phyloP scores from a whole-genome alignment of 2,888 invertebrate species.

The Lacanobia wlatinum region DNA sequence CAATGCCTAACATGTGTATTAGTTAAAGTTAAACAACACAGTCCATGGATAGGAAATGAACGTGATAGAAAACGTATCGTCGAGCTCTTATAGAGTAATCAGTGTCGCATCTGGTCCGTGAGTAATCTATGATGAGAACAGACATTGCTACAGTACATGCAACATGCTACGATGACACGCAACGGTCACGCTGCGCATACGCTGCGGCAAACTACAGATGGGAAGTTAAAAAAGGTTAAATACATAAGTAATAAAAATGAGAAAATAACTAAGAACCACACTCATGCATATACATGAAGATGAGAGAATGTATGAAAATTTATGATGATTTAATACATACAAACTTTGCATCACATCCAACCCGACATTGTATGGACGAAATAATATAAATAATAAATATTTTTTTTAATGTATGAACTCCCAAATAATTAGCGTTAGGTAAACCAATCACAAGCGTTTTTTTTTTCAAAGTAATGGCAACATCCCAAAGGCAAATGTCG shows the following conservation, averaged over 20 bases:
- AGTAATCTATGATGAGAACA: constrained; percentile 65
- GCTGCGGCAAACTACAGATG: constrained; percentile 73
- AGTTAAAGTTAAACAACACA: constrained; percentile 78
- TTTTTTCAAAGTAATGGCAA: constrained; percentile 84
- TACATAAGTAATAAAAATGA: constrained; percentile 59
- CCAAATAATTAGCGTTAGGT: constrained; percentile 83
- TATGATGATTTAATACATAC: constrained; percentile 74
- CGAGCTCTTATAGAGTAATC: constrained; percentile 63
- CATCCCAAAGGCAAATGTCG: constrained; percentile 88
- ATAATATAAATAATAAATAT: constrained; percentile 30
- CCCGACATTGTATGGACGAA: constrained; percentile 84
- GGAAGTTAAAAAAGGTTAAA: constrained; percentile 60
- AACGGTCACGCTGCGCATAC: constrained; percentile 49
- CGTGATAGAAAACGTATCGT: constrained; percentile 59
- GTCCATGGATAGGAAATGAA: constrained; percentile 88
- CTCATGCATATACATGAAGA: constrained; percentile 87
- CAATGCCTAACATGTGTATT: constrained; percentile 62
- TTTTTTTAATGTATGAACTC: constrained; percentile 64
- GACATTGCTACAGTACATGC: constrained; percentile 79
- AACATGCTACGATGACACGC: constrained; percentile 74
- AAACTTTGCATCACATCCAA: constrained; percentile 79
- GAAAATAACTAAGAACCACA: constrained; percentile 84
- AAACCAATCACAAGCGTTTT: constrained; percentile 90
- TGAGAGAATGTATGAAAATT: constrained; percentile 70
- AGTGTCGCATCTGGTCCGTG: constrained; percentile 44